Percentiles rank a stretch among this genome's conserved stretches.
phyloP scores from a whole-genome alignment of 2,888 invertebrate genomes.

The Drosophila mimica region DNA sequence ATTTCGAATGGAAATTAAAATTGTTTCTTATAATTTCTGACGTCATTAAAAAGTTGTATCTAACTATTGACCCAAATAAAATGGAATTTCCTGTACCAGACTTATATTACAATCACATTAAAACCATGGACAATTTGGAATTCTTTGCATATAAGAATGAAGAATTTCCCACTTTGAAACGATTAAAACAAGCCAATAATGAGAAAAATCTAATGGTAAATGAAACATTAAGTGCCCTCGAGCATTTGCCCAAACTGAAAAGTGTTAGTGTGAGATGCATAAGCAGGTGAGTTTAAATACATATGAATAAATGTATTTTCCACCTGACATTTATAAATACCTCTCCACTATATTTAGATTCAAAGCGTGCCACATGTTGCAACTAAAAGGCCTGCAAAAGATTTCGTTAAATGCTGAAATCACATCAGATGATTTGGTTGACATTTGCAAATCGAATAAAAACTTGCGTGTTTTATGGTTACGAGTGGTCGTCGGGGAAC shows the following conservation, averaged over 20 bases:
- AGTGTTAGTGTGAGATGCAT: constrained; percentile 22
- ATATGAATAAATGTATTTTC: not conserved
- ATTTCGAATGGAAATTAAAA: constrained; percentile 12
- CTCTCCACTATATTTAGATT: constrained; percentile 10
- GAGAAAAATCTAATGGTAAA: not conserved
- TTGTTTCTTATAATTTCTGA: constrained; percentile 26
- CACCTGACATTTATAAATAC: not conserved
- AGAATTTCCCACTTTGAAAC: not conserved
- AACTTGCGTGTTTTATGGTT: constrained; percentile 36
- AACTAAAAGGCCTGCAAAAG: constrained; percentile 17
- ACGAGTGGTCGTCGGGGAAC: constrained; percentile 25
- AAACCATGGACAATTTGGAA: constrained; percentile 31
- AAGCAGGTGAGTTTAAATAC: constrained; percentile 15
- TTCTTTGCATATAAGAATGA: constrained; percentile 28
- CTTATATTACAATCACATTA: constrained; percentile 15
- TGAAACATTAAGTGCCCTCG: constrained; percentile 10
- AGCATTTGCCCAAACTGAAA: constrained; percentile 18
- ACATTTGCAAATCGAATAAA: constrained; percentile 31
- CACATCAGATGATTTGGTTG: constrained; percentile 19
- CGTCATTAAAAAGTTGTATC: constrained; percentile 12
- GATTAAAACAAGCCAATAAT: not conserved
- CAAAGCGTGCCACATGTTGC: not conserved
- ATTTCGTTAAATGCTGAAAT: constrained; percentile 25
- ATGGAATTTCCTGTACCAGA: not conserved
- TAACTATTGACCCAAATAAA: constrained; percentile 6